Evolutionary conservation across 2,797 vertebrate species (phyloP).

Genomic region (Threskiornis aethiopicus): DNA sequence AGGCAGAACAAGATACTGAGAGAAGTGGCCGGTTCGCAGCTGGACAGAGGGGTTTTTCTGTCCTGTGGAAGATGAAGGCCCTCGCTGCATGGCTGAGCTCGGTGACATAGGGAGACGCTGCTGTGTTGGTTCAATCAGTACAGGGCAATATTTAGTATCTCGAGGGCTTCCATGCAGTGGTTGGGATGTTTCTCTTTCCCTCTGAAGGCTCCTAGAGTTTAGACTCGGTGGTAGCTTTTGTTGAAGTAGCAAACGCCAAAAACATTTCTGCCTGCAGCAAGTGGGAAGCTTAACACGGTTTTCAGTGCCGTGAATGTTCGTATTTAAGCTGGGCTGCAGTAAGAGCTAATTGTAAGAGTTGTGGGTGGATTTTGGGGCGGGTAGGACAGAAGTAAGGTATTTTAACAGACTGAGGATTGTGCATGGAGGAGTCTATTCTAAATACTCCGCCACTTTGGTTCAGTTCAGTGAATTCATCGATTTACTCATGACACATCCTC

Average conservation of each 20-base stretch:
- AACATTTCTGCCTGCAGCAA: neutral
- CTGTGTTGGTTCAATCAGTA: neutral
- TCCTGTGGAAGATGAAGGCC: neutral
- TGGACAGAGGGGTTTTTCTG: neutral
- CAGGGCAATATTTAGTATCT: neutral
- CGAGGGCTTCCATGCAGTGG: neutral
- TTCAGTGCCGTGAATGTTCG: neutral
- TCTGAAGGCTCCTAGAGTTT: neutral
- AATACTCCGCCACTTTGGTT: neutral
- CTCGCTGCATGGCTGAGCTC: neutral
- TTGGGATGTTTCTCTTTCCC: neutral
- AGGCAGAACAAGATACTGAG: neutral
- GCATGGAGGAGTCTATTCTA: neutral
- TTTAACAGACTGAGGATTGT: neutral
- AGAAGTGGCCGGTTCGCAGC: neutral
- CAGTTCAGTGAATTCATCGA: neutral
- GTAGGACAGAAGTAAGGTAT: neutral
- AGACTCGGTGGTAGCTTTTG: neutral
- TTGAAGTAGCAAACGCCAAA: neutral
- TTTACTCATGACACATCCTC: neutral
- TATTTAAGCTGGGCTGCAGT: no score
- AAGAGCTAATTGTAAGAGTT: neutral
- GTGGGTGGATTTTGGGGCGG: neutral
- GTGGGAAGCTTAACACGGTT: accelerated
- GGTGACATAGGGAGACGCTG: neutral